Evolutionary conservation across 2,113 vertebrate genomes (phyloP), one percentile per base, ranked within the genome.

Genomic region (Cnemophilus loriae): DNA sequence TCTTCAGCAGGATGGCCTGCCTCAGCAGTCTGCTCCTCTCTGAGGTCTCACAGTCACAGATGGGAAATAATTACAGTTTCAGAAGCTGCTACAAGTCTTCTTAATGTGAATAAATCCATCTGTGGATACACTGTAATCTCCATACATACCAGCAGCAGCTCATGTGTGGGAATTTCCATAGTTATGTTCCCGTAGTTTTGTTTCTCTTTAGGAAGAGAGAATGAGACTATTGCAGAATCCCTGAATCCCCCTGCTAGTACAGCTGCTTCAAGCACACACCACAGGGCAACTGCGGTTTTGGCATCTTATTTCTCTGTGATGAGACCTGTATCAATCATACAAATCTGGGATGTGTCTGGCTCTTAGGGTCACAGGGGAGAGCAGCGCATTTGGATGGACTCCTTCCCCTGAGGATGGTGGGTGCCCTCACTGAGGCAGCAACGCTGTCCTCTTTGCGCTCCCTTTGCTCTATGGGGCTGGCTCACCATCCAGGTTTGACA

Each of bases 231-330:
- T 95, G 93, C 91, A 84, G 95, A 96, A 94, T 93, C 59, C 20
- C 42, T 63, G 84, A 96, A 94, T 91, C 82, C 82, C 91, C 95
- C 95, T 80, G 39, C 75, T 87, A 71, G 8, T 37, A 67, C 84
- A 77, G 84, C 90, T 91, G 87, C 75, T 83, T 73, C 67, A 67
- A 52, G 44, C 6, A 0, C 28, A 16, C 59, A 42, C 46, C 84
- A 90, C 55, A 69, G 39, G 27, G 67, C 50, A 77, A 49, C 21
- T 89, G 90, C 0, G 0, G 33, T 89, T 95, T 92, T 93, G 92
- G 47, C 14, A 0, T 39, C 42, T 55, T 76, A 42, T 24, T 83
- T 84, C 35, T 7, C 30, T 15, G 0, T 32, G 26, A 78, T 56
- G 50, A 11, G 46, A 33, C 33, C 23, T 5, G 1, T 77, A n/a